phyloP scores from a whole-genome alignment of 2,797 vertebrate species.

The Diplodus puntazzo region DNA sequence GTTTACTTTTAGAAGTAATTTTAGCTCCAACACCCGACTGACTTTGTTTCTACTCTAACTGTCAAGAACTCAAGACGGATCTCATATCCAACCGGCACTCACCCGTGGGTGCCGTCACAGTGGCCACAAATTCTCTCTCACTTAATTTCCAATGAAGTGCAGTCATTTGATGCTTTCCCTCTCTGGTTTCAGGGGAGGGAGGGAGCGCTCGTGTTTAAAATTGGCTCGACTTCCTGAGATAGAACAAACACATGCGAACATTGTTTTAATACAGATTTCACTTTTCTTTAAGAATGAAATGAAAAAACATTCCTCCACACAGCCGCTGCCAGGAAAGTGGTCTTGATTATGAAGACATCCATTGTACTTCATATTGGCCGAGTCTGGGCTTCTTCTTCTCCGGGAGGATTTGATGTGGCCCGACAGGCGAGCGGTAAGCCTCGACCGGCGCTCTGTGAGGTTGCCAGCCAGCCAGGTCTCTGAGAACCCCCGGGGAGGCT shows the following conservation, averaged over 20 bases:
- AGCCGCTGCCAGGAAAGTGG: slow-evolving; percentile 61
- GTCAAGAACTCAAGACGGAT: slow-evolving; percentile 13
- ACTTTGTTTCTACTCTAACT: background rate
- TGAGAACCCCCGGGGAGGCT: slow-evolving; percentile 48
- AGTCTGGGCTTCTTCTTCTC: slow-evolving; percentile 50
- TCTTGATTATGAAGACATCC: slow-evolving; percentile 73
- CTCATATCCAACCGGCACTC: slow-evolving; percentile 5
- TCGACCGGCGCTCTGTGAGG: slow-evolving; percentile 24
- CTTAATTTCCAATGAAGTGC: slow-evolving; percentile 32
- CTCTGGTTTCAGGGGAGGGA: background rate
- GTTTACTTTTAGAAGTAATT: background rate
- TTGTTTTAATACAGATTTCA: slow-evolving; percentile 46
- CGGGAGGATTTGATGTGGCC: slow-evolving; percentile 52
- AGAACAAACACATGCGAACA: slow-evolving; percentile 48
- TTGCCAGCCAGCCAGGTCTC: slow-evolving; percentile 52
- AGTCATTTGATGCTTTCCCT: slow-evolving; percentile 30
- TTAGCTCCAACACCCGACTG: background rate
- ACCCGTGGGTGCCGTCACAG: slow-evolving; percentile 39
- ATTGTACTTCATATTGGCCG: slow-evolving; percentile 38
- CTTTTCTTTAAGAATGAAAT: slow-evolving; percentile 43
- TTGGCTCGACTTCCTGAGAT: slow-evolving; percentile 26
- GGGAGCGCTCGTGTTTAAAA: slow-evolving; percentile 21
- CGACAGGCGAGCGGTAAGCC: slow-evolving; percentile 54
- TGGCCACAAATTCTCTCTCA: slow-evolving; percentile 54
- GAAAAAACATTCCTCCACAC: slow-evolving; percentile 14